These are phyloP conservation scores for Temnothorax ravouxi DNA, from an alignment of 2,888 invertebrate genomes.

Conservation along the genomic window DNA sequence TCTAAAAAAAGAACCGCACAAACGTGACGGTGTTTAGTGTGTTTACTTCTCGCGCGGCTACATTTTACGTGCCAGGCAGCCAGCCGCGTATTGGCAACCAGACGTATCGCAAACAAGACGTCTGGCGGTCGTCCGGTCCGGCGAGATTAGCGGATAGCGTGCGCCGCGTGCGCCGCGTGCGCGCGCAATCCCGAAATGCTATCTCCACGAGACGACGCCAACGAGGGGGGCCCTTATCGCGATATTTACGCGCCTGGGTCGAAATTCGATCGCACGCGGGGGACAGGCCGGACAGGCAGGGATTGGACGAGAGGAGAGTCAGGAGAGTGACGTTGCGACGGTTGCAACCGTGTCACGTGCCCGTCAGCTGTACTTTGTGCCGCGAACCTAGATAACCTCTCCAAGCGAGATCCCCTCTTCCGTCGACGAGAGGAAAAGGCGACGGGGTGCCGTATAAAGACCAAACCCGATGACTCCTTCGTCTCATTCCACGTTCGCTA, in stretches of 20 bases:
- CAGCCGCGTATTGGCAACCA: neutral
- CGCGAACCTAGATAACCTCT: conserved; percentile 83
- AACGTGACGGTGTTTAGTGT: neutral
- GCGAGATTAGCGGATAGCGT: too few species aligned
- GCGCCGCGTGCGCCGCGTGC: neutral
- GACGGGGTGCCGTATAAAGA: conserved; percentile 3
- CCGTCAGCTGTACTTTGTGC: conserved; percentile 84
- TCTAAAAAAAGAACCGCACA: neutral
- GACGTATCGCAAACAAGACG: conserved; percentile 21
- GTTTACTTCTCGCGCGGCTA: neutral
- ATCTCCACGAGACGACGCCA: neutral
- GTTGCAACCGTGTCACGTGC: conserved; percentile 76
- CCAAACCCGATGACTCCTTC: neutral
- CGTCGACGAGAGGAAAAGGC: neutral
- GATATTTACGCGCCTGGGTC: conserved; percentile 58
- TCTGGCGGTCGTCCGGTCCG: neutral
- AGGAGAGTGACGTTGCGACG: conserved; percentile 47
- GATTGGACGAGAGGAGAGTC: neutral
- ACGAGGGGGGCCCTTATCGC: neutral
- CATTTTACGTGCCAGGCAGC: neutral
- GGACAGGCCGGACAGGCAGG: neutral
- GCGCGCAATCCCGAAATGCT: neutral
- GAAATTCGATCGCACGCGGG: conserved; percentile 40
- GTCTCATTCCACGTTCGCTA: neutral
- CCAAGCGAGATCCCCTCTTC: conserved; percentile 57